phyloP scores from a whole-genome alignment of 2,888 invertebrate genomes.

The Torymus tubicola region DNA sequence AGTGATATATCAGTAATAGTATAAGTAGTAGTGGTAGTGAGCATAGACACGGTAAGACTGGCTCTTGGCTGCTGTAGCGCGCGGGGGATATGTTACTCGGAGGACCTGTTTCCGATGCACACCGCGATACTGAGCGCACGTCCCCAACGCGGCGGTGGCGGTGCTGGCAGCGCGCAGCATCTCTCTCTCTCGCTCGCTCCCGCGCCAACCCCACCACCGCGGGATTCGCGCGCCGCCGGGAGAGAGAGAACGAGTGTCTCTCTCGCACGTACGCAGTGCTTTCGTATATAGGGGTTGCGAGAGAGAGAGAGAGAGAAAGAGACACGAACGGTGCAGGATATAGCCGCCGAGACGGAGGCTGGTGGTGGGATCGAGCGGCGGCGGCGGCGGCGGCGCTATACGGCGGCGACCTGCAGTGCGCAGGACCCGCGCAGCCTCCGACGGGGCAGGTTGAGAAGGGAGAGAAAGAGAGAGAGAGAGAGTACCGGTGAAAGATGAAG shows the following conservation, averaged over 20 bases:
- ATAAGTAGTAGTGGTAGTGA: too few relatives aligned
- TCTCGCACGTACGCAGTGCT: not conserved
- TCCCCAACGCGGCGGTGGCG: conserved; percentile 9
- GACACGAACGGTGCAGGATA: not conserved
- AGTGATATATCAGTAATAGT: too few relatives aligned
- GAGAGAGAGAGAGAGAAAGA: conserved; percentile 29
- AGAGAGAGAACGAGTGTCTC: not conserved
- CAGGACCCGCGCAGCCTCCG: conserved; percentile 39
- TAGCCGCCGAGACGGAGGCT: conserved; percentile 3
- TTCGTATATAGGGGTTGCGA: not conserved
- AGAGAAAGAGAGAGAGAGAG: conserved; percentile 7
- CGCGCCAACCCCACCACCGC: not conserved
- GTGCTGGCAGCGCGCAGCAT: conserved; percentile 8
- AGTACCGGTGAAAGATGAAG: not conserved
- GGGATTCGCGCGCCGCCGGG: not conserved
- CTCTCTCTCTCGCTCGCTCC: conserved; percentile 19
- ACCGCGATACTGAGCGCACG: conserved; percentile 36
- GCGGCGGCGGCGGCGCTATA: not conserved
- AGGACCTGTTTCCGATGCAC: conserved; percentile 30
- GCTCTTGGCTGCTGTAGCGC: not conserved
- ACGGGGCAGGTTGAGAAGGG: not conserved
- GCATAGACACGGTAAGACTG: too few relatives aligned
- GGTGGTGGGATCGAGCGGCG: conserved; percentile 31
- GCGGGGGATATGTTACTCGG: not conserved
- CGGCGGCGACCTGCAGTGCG: conserved; percentile 29